These are phyloP conservation scores for Synergus gifuensis DNA, from an alignment of 2,888 invertebrate genomes.

Conservation along the genomic window DNA sequence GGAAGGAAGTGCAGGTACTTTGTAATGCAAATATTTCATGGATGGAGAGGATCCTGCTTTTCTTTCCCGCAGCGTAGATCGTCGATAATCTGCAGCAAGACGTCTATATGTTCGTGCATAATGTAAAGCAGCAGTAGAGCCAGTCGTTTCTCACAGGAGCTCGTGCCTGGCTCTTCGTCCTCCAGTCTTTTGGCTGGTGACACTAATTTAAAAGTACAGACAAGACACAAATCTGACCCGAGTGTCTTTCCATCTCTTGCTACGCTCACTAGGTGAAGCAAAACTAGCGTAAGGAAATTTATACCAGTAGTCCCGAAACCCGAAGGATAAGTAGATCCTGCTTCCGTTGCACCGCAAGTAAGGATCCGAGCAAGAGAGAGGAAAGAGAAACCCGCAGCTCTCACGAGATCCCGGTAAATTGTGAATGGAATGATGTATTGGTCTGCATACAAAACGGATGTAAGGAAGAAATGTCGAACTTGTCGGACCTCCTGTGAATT, in stretches of 20 bases:
- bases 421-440: slow-evolving; percentile 74
- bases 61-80: slow-evolving; percentile 28
- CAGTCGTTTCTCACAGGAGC: not conserved
- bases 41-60: not conserved
- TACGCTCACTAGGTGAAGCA: slow-evolving; percentile 47
- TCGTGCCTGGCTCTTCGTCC: not conserved
- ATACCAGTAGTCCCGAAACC: slow-evolving; percentile 58
- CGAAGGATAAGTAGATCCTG: slow-evolving; percentile 69
- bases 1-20: not conserved
- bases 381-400: slow-evolving; percentile 63
- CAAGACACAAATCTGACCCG: slow-evolving; percentile 48
- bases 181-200: slow-evolving; percentile 42
- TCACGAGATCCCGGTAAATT: slow-evolving; percentile 71
- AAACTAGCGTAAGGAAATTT: slow-evolving; percentile 65
- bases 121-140: not conserved
- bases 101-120: slow-evolving; percentile 25
- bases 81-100: slow-evolving; percentile 39
- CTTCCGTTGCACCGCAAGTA: slow-evolving; percentile 62
- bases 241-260: slow-evolving; percentile 28
- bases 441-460: slow-evolving; percentile 62
- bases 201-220: slow-evolving; percentile 58
- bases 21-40: slow-evolving; percentile 26
- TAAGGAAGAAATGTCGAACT: slow-evolving; percentile 62
- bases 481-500: slow-evolving; percentile 66
- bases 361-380: slow-evolving; percentile 52